Evolutionary conservation across 30 jellyfish, hydroid and myxozoan species (phyloP).

Genomic region (Morbakka virulenta): DNA sequence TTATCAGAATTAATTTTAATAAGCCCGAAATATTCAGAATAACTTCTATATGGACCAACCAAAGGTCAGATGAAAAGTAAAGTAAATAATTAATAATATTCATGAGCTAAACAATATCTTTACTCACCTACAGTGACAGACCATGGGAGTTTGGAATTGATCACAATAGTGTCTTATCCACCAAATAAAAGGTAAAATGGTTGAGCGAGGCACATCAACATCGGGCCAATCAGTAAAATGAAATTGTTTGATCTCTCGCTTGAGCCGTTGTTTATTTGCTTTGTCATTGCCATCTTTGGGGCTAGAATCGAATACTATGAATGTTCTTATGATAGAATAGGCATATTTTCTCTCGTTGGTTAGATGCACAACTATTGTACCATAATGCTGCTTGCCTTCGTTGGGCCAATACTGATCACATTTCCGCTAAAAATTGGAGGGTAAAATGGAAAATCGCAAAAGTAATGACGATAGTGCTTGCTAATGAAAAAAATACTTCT

Average conservation of each 20-base stretch:
- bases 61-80: too few species aligned
- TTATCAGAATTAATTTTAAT: too few species aligned
- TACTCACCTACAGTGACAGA: constrained; percentile 93
- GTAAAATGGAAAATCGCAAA: not conserved
- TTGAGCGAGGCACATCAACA: constrained; percentile 74
- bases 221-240: constrained; percentile 97
- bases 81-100: too few species aligned
- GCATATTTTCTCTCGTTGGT: constrained; percentile 66
- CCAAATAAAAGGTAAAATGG: constrained; percentile 63
- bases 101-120: too few species aligned
- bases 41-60: too few species aligned
- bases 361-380: constrained; percentile 42
- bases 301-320: constrained; percentile 24
- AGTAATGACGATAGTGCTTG: too few species aligned
- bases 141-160: constrained; percentile 52
- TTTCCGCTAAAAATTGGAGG: constrained; percentile 52
- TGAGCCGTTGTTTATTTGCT: constrained; percentile 5
- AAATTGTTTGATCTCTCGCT: constrained; percentile 56
- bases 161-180: constrained; percentile 66
- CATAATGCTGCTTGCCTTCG: constrained; percentile 47
- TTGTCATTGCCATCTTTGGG: not conserved
- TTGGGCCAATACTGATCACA: constrained; percentile 96
- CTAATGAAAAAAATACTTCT: too few species aligned
- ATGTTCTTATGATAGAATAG: constrained; percentile 55
- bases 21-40: too few species aligned